phyloP scores from a whole-genome alignment of 1,140 invertebrate genomes.

The Bombus breviceps region DNA sequence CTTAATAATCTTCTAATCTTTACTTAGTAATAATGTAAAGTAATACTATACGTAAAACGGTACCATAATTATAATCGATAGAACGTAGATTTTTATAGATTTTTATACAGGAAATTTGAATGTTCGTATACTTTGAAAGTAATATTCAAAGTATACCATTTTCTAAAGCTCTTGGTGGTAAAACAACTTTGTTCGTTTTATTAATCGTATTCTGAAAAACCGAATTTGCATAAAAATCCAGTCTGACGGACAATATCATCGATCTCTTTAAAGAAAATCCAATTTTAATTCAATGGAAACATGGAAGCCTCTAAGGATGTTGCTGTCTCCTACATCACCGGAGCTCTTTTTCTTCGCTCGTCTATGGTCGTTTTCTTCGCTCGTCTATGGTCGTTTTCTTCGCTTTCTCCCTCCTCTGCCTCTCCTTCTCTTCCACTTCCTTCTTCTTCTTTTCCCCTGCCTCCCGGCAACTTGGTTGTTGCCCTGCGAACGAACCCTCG shows the following conservation, averaged over 20 bases:
- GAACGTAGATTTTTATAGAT: no score
- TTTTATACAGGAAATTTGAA: no score
- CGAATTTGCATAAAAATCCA: no score
- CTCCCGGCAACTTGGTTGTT: constrained; percentile 71
- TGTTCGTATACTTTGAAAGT: rapidly evolving
- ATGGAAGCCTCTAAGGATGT: not conserved
- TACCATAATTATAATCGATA: not conserved
- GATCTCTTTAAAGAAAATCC: not conserved
- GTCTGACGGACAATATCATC: not conserved
- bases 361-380: constrained; percentile 2
- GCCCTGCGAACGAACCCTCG: constrained; percentile 73
- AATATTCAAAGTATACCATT: no score
- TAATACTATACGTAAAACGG: not conserved
- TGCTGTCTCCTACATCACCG: not conserved
- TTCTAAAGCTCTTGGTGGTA: no score
- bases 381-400: not conserved
- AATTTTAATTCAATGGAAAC: not conserved
- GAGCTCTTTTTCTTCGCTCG: not conserved
- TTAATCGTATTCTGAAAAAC: no score
- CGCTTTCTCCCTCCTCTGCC: constrained; percentile 33
- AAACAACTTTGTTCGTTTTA: no score
- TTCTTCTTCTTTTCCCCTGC: constrained; percentile 52
- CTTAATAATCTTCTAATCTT: no score
- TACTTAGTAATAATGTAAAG: no score
- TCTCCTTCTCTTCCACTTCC: constrained; percentile 46